These are phyloP conservation scores for Callinectes sapidus DNA, from an alignment of 2,888 invertebrate genomes.

Conservation along the genomic window DNA sequence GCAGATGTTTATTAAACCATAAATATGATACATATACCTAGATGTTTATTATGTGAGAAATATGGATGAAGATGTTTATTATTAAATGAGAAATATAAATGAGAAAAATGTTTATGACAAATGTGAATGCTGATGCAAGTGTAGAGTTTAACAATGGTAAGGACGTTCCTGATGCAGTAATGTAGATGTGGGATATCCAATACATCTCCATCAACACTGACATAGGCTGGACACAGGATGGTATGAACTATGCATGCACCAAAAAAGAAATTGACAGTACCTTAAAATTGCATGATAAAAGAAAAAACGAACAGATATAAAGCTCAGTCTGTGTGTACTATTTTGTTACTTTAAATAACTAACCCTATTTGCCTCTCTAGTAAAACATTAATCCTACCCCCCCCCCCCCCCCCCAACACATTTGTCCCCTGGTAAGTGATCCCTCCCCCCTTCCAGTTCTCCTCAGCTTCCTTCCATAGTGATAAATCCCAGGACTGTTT, in stretches of 20 bases:
- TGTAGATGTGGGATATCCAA: background rate
- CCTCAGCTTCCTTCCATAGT: background rate
- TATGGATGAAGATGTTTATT: no score
- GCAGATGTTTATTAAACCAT: no score
- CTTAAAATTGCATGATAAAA: background rate
- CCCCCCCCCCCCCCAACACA: no score
- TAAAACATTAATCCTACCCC: background rate
- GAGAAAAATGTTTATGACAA: no score
- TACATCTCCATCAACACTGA: background rate
- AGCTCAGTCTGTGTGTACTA: background rate
- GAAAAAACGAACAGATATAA: background rate
- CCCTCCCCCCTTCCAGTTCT: background rate
- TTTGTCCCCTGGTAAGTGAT: background rate
- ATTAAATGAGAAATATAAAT: no score
- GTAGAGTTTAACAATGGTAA: no score
- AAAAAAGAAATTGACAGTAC: background rate
- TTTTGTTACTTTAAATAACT: background rate
- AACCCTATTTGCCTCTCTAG: background rate
- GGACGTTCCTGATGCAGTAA: no score
- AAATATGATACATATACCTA: no score
- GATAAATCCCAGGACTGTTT: background rate
- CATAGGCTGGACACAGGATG: background rate
- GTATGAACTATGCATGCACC: background rate
- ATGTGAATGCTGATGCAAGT: no score
- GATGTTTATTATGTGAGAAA: no score